These are phyloP conservation scores for Cuniculus paca DNA, from an alignment of 2,797 vertebrate genomes.

Conservation along the genomic window DNA sequence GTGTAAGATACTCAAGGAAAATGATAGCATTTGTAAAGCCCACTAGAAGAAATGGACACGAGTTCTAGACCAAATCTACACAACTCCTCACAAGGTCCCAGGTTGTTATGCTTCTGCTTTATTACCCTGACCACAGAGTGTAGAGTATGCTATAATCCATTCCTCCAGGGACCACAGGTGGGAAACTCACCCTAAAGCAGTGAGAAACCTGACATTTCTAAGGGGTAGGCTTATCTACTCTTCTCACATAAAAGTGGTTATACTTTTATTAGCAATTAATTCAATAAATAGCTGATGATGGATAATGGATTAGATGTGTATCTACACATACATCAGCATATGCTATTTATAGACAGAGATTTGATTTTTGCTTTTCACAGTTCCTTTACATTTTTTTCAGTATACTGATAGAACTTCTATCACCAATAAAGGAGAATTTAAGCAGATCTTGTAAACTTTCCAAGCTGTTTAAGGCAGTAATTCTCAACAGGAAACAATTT, in stretches of 20 bases:
- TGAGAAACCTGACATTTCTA: not conserved
- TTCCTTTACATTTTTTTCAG: slow-evolving; percentile 14
- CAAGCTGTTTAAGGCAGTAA: not conserved
- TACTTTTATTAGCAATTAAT: not conserved
- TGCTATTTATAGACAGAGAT: not conserved
- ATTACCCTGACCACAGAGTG: not conserved
- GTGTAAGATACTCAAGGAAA: not conserved
- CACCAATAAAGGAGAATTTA: not conserved
- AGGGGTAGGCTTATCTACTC: not conserved
- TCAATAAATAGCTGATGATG: not conserved
- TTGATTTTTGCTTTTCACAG: not conserved
- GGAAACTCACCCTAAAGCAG: not conserved
- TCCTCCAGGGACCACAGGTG: not conserved
- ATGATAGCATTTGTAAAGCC: not conserved
- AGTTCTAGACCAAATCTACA: not conserved
- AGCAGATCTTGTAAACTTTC: not conserved
- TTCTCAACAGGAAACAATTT: not conserved
- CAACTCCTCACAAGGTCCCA: not conserved
- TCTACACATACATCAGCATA: not conserved
- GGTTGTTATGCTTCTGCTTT: not conserved
- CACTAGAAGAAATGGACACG: not conserved
- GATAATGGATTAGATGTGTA: not conserved
- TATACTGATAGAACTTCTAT: not conserved
- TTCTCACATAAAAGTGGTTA: not conserved
- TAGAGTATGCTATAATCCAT: not conserved